These are phyloP conservation scores for Hyposmocoma kahamanoa DNA, from an alignment of 1,140 invertebrate genomes.

Conservation along the genomic window DNA sequence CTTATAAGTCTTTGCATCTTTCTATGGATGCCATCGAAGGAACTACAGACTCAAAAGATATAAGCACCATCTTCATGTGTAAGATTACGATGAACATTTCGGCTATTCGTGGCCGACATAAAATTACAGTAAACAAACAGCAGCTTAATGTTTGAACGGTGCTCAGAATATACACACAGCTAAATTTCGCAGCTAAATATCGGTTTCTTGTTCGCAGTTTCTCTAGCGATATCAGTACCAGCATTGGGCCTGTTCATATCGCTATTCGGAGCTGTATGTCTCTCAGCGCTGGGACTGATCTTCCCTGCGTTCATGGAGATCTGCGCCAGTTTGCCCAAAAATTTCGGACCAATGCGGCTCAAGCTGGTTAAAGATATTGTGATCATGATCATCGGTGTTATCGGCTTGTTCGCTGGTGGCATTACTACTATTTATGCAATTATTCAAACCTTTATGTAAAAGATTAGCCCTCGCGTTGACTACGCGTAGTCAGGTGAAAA, in stretches of 20 bases:
- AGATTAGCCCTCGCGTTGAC: no score
- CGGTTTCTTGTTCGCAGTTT: slow-evolving; percentile 73
- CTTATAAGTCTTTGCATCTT: no score
- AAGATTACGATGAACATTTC: no score
- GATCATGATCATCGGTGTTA: slow-evolving; percentile 78
- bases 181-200: no score
- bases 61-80: no score
- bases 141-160: no score
- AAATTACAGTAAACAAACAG: no score
- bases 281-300: slow-evolving; percentile 89
- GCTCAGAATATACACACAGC: no score
- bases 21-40: no score
- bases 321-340: slow-evolving; percentile 68
- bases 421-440: slow-evolving; percentile 75
- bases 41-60: no score
- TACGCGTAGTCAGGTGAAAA: no score
- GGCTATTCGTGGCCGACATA: no score
- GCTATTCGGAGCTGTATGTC: slow-evolving; percentile 89
- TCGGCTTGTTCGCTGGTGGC: slow-evolving; percentile 82
- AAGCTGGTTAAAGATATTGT: slow-evolving; percentile 75
- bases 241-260: slow-evolving; percentile 92
- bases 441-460: not conserved
- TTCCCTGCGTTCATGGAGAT: slow-evolving; percentile 90
- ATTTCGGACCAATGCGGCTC: slow-evolving; percentile 59
- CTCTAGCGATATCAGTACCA: slow-evolving; percentile 84